These are phyloP conservation scores for Yasuhikotakia modesta DNA, from an alignment of 2,797 vertebrate species.

Conservation along the genomic window DNA sequence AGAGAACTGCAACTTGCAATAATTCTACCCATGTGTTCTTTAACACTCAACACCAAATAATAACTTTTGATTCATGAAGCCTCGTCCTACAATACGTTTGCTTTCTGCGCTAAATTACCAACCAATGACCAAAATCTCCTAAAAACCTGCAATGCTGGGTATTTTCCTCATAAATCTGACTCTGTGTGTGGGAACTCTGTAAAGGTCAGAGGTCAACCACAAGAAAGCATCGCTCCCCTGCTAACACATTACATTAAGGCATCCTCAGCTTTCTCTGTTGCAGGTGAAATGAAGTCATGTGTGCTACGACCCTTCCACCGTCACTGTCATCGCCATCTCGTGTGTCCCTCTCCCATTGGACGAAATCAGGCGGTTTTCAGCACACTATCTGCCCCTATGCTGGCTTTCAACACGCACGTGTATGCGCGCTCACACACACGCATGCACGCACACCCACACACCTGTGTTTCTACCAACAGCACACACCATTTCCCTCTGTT, in stretches of 20 bases:
- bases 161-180: conserved; percentile 15
- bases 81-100: not conserved
- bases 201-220: conserved; percentile 66
- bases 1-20: conserved; percentile 23
- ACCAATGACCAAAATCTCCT: not conserved
- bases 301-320: conserved; percentile 64
- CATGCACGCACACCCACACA: conserved; percentile 59
- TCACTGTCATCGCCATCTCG: conserved; percentile 83
- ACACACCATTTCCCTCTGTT: conserved; percentile 66
- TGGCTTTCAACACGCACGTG: conserved; percentile 64
- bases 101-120: not conserved
- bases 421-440: conserved; percentile 12
- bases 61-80: conserved; percentile 3
- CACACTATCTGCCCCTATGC: conserved; percentile 55
- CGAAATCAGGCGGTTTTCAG: conserved; percentile 74
- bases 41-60: not conserved
- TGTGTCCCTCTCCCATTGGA: conserved; percentile 66
- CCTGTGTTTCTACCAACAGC: conserved; percentile 74
- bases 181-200: conserved; percentile 62
- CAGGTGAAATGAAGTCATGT: conserved; percentile 72
- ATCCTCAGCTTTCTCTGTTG: conserved; percentile 40
- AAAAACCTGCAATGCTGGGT: too few species aligned
- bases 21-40: not conserved
- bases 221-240: conserved; percentile 63
- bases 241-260: conserved; percentile 60